Evolutionary conservation across 2,113 vertebrate genomes (phyloP).

Genomic region (Cercocebus atys): DNA sequence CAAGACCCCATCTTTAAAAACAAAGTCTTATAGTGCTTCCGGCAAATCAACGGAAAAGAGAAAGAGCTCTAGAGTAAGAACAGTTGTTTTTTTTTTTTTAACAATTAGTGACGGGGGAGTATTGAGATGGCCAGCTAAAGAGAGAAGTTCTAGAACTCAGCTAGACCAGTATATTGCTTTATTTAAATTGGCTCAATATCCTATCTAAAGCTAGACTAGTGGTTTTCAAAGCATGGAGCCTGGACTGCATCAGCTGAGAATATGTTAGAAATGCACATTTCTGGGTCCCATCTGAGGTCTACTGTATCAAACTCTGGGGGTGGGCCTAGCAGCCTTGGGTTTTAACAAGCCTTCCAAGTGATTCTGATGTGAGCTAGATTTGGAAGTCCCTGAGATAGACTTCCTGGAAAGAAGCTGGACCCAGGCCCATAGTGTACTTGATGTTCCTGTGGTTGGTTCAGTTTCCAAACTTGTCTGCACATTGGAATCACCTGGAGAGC

Average conservation of each 20-base stretch:
- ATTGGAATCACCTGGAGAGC: background rate
- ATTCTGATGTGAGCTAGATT: slow-evolving; percentile 6
- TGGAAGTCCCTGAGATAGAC: background rate
- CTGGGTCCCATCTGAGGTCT: background rate
- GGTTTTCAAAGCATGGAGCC: background rate
- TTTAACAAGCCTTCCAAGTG: background rate
- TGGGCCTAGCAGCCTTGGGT: background rate
- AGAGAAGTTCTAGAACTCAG: background rate
- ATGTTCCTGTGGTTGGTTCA: background rate
- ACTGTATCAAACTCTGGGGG: background rate
- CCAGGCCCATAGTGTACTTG: background rate
- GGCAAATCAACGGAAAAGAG: background rate
- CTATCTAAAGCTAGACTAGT: background rate
- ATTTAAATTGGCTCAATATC: no score
- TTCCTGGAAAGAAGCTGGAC: background rate
- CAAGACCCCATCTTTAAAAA: background rate
- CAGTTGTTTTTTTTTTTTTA: background rate
- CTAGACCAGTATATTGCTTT: background rate
- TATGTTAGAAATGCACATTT: slow-evolving; percentile 10
- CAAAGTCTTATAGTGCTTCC: background rate
- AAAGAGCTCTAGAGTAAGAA: background rate
- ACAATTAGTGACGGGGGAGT: background rate
- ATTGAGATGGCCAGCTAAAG: background rate
- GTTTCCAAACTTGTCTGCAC: background rate
- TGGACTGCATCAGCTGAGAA: background rate